Evolutionary conservation across 2,113 vertebrate genomes (phyloP).

Genomic region (Amphiprion percula): DNA sequence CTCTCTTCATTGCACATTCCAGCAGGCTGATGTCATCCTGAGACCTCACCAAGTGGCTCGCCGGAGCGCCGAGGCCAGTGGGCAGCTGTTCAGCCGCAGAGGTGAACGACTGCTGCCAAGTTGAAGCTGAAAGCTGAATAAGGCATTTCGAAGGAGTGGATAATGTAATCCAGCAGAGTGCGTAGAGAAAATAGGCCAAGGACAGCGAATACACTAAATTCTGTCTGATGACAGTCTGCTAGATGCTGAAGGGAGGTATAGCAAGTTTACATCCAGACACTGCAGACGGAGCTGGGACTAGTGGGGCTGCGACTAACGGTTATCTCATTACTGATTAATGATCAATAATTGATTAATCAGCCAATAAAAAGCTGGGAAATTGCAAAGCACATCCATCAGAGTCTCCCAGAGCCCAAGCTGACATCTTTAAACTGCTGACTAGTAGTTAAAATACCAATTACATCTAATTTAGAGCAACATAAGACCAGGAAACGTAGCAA

Average conservation of each 20-base stretch:
- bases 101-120: constrained; percentile 72
- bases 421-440: too few relatives aligned
- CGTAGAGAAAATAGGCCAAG: constrained; percentile 46
- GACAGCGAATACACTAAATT: constrained; percentile 14
- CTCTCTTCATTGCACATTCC: constrained; percentile 82
- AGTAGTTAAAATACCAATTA: too few relatives aligned
- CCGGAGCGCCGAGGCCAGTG: constrained; percentile 50
- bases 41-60: constrained; percentile 67
- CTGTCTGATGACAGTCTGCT: constrained; percentile 14
- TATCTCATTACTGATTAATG: background rate
- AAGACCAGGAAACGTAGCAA: background rate
- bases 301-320: too few relatives aligned
- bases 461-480: too few relatives aligned
- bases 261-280: constrained; percentile 5
- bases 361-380: background rate
- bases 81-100: constrained; percentile 62
- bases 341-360: background rate
- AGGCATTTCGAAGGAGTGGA: constrained; percentile 61
- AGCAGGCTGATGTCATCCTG: constrained; percentile 77
- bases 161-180: constrained; percentile 67
- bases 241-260: background rate
- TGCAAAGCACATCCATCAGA: too few relatives aligned
- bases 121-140: constrained; percentile 67
- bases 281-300: background rate
- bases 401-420: too few relatives aligned